These are phyloP conservation scores for Cyrtonyx montezumae DNA, from an alignment of 2,113 vertebrate species.

Conservation along the genomic window DNA sequence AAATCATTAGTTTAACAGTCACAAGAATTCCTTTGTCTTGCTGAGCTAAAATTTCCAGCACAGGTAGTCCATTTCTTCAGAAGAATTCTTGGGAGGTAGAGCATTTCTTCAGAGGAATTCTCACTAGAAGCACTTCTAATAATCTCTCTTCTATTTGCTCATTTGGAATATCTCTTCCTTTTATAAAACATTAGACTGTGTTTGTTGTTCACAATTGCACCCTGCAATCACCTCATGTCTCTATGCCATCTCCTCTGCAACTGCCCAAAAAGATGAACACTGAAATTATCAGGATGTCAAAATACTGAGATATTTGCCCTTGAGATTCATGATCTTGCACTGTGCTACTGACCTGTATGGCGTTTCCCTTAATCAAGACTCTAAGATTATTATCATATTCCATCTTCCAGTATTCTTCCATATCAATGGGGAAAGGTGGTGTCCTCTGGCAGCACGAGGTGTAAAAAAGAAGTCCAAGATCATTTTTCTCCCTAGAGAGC, in stretches of 20 bases:
- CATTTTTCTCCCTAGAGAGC: not conserved
- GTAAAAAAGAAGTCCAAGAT: not conserved
- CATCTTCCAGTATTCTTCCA: not conserved
- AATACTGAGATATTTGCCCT: not conserved
- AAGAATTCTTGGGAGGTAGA: too few relatives aligned
- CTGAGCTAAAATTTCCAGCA: not conserved
- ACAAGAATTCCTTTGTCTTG: not conserved
- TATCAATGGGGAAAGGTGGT: not conserved
- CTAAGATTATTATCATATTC: not conserved
- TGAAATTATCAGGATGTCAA: not conserved
- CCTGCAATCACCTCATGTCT: not conserved
- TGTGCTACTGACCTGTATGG: rapidly evolving
- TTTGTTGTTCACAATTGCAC: not conserved
- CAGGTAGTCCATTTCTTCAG: not conserved
- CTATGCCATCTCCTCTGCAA: not conserved
- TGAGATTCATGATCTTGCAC: not conserved
- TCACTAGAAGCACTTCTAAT: not conserved
- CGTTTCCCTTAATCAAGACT: not conserved
- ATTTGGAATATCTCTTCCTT: not conserved
- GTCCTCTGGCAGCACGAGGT: not conserved
- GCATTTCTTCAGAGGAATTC: not conserved
- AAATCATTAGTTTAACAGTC: rapidly evolving
- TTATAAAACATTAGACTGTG: not conserved
- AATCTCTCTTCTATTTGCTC: not conserved
- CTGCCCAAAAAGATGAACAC: not conserved